These are phyloP conservation scores for Drosophila rufa DNA, from an alignment of 1,140 invertebrate species.

Conservation along the genomic window DNA sequence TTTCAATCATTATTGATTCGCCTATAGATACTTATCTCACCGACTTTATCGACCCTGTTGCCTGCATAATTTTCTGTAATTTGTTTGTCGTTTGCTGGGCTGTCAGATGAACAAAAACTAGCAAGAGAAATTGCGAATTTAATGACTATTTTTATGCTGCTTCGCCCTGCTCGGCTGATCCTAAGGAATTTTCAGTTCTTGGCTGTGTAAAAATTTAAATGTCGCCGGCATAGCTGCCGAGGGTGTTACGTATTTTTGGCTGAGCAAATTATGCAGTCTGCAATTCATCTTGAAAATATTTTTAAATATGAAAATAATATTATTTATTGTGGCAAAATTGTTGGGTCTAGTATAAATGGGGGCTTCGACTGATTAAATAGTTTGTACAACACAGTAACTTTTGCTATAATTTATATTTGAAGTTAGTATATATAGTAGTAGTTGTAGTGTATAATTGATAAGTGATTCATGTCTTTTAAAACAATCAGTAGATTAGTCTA, in stretches of 20 bases:
- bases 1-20: conserved; percentile 68
- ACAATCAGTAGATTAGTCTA: background rate
- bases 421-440: too few species aligned
- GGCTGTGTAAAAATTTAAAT: conserved; percentile 47
- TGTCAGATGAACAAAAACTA: conserved; percentile 64
- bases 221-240: conserved; percentile 30
- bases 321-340: conserved; percentile 1
- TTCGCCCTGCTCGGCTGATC: conserved; percentile 63
- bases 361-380: background rate
- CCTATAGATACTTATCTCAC: conserved; percentile 29
- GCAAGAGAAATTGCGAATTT: conserved; percentile 53
- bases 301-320: conserved; percentile 1
- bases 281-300: conserved; percentile 38
- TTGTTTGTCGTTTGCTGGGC: conserved; percentile 54
- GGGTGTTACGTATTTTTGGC: conserved; percentile 42
- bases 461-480: background rate
- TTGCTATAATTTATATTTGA: background rate
- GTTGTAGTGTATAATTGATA: too few species aligned
- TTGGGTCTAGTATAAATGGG: background rate
- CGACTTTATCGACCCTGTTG: conserved; percentile 21
- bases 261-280: conserved; percentile 40
- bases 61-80: conserved; percentile 65
- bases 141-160: conserved; percentile 65
- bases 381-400: background rate
- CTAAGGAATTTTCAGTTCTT: conserved; percentile 65